Conservation (phyloP, 92 coral and sea anemone species). For the Zoanthus gigantus region DNA sequence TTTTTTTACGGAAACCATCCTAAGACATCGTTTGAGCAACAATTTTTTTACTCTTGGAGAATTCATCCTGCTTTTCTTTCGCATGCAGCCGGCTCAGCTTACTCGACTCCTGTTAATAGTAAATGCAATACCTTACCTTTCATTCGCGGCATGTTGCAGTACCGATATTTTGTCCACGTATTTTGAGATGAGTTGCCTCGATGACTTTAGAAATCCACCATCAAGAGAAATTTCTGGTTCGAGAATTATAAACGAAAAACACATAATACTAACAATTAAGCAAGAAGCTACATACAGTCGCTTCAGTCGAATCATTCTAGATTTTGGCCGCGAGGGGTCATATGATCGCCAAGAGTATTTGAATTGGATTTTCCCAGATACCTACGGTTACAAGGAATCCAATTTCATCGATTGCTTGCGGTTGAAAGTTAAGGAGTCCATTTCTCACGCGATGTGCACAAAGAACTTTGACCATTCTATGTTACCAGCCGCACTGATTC, state of each 20-base stretch:
- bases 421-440: not conserved
- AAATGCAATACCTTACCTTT: not conserved
- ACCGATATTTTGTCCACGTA: not conserved
- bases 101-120: no score
- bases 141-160: not conserved
- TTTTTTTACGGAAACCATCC: no score
- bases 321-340: not conserved
- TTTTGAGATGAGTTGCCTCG: slow-evolving; percentile 17
- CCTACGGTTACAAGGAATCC: not conserved
- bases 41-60: no score
- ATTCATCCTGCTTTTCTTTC: no score
- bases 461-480: not conserved
- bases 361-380: not conserved
- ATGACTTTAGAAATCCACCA: slow-evolving; percentile 2
- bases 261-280: slow-evolving; percentile 20
- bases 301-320: slow-evolving; percentile 6
- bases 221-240: slow-evolving; percentile 33
- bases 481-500: not conserved
- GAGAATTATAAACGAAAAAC: slow-evolving; percentile 25
- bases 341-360: not conserved
- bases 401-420: not conserved
- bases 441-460: not conserved
- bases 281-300: slow-evolving; percentile 14
- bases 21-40: no score
- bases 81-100: no score